Evolutionary conservation across 92 coral and sea anemone genomes (phyloP).

Genomic region (Plumapathes pennacea): DNA sequence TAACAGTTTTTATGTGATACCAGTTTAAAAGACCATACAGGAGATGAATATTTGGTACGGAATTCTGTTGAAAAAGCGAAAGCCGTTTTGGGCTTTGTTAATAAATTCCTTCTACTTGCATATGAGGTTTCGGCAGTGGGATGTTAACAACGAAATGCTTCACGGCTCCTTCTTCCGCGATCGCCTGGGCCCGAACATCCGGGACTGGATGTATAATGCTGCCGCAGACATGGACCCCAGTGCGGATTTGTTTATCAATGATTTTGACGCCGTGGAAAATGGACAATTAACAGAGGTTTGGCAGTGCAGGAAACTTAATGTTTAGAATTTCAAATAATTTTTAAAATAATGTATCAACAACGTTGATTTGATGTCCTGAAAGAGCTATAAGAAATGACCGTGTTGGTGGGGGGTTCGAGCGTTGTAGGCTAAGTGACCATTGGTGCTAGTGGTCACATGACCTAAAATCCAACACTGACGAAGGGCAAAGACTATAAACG

Average conservation of each 20-base stretch:
- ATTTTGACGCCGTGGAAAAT: conserved; percentile 73
- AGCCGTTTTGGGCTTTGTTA: neutral
- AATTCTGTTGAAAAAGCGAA: too few relatives aligned
- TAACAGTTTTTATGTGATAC: too few relatives aligned
- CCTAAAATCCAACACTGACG: too few relatives aligned
- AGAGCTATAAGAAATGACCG: too few relatives aligned
- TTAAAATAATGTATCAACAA: neutral
- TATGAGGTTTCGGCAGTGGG: conserved; percentile 76
- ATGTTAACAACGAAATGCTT: conserved; percentile 85
- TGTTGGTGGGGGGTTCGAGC: too few relatives aligned
- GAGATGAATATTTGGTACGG: too few relatives aligned
- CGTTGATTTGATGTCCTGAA: too few relatives aligned
- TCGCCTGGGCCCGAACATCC: conserved; percentile 46
- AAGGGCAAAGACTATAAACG: too few relatives aligned
- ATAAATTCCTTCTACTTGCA: neutral
- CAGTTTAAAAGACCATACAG: too few relatives aligned
- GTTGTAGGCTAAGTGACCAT: too few relatives aligned
- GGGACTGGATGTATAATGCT: conserved; percentile 78
- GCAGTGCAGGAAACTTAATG: neutral
- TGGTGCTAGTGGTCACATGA: too few relatives aligned
- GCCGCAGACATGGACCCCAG: conserved; percentile 65
- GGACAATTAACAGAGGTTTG: conserved; percentile 82
- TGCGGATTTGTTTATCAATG: conserved; percentile 70
- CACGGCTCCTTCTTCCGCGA: conserved; percentile 79
- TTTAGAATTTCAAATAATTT: neutral